Evolutionary conservation across 2,797 vertebrate genomes (phyloP), one percentile per base, ranked within the genome.

Genomic region (Parauchenoglanis punctatus): DNA sequence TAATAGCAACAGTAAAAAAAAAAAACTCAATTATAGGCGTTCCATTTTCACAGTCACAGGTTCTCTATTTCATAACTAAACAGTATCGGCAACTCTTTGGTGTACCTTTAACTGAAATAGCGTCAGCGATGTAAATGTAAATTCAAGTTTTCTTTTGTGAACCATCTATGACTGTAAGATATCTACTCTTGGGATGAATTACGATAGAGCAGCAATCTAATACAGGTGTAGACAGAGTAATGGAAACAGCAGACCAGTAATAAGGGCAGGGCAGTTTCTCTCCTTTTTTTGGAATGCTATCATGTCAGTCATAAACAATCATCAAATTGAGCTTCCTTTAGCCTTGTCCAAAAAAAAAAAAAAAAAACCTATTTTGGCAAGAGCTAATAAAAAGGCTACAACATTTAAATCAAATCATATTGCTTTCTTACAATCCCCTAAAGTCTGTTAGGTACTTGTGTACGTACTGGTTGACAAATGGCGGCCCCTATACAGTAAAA

Each of bases 61-160:
- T 78, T 77, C 73, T 25, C 18, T 83, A 70, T 72, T 83, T 35
- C 25, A 72, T 84, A 90, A 87, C 84, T 88, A 86, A 87, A 54
- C 87, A 20, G 31, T 81, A 78, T 70, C 54, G 35, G 61, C 81
- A 87, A 86, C 85, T 92, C 92, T 92, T 92, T 92, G 91, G 92
- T 90, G 86, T 86, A 89, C 90, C 72, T 85, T 86, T 85, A 65
- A 87, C 44, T 56, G 35, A 75, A 85, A 68, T 81, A 52, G 31
- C 15, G 82, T 76, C 77, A 89, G 67, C 28, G 70, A 44, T 81
- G 12, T 65, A 20, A 88, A 81, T 85, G 78, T 76, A 86, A 81
- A 83, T 76, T 87, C 65, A 81, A 83, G 61, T 70, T 85, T 87
- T 12, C 44, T 59, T 68, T n/a, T 78, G n/a, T 80, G 65, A 35